These are phyloP conservation scores for Lacerta bilineata DNA, from an alignment of 2,797 vertebrate species.

Conservation along the genomic window DNA sequence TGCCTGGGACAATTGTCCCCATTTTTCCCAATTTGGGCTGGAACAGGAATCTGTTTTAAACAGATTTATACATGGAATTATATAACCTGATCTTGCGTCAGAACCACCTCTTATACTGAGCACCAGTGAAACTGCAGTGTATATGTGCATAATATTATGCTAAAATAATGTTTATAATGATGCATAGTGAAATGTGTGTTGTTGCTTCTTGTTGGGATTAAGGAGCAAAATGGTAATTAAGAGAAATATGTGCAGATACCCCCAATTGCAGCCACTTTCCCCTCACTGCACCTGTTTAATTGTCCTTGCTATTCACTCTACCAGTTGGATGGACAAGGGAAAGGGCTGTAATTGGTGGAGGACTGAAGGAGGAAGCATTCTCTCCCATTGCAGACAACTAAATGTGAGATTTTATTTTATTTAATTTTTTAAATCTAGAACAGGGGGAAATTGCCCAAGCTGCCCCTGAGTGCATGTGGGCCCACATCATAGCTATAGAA, in stretches of 20 bases:
- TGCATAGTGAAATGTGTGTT: too few relatives aligned
- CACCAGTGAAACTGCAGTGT: too few relatives aligned
- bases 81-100: too few relatives aligned
- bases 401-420: not conserved
- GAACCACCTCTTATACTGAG: too few relatives aligned
- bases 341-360: not conserved
- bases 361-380: not conserved
- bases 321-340: not conserved
- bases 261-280: not conserved
- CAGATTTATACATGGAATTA: too few relatives aligned
- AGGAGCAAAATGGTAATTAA: too few relatives aligned
- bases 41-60: too few relatives aligned
- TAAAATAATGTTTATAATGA: too few relatives aligned
- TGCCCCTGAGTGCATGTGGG: not conserved
- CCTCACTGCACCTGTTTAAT: not conserved
- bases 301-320: not conserved
- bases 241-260: too few relatives aligned
- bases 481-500: too few relatives aligned
- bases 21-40: not conserved
- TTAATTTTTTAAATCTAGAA: not conserved
- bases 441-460: not conserved
- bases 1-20: not conserved
- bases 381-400: not conserved
- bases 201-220: too few relatives aligned
- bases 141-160: too few relatives aligned